Base-by-base conservation (phyloP, 23 tunicate species). In the Ciona savignyi region DNA sequence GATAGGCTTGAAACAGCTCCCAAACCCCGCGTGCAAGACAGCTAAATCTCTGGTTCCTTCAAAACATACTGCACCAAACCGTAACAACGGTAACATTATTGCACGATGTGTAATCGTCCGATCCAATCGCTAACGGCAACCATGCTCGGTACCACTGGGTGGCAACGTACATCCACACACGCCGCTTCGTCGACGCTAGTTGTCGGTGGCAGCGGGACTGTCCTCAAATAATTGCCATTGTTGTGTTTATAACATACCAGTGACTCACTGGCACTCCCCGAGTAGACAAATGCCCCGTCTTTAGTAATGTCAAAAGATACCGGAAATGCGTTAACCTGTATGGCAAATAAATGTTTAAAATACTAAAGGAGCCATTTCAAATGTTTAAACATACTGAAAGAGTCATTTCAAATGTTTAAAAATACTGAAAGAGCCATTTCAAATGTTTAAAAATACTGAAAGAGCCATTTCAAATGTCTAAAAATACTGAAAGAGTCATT, bases 101-200 rank as follows among this genome's bases (percentile, higher is more conserved):
- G 26, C 28, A 63, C 26, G 22, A 63, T 30, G 26, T 75, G 80
- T 2, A 91, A n/a, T 1, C 61, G 56, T 1, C 97, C 97, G 1
- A 34, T n/a, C 97, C 97, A 91, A 66, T 91, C 86, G 28, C 85
- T 65, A 29, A 80, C 83, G 0, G 86, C 97, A 28, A 91, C 86
- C 71, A 71, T 80, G 67, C 97, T 78, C 3, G 90, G 80, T 30
- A 91, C 6, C 34, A 80, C 83, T 25, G 97, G 97, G 64, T 91
- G 91, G 73, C 81, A 91, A 31, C 80, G 75, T 60, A 91, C 82
- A 34, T 56, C 85, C 1, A 84, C 72, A 35, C 76, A 63, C 0
- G 97, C 28, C 1, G 60, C 82, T 0, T 70, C 78, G 0, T 33
- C 60, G 56, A 9, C 56, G 56, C 15, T 81, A 33, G 29, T 66